These are phyloP conservation scores for Xenopus borealis DNA, from an alignment of 2,113 vertebrate genomes.

Conservation along the genomic window DNA sequence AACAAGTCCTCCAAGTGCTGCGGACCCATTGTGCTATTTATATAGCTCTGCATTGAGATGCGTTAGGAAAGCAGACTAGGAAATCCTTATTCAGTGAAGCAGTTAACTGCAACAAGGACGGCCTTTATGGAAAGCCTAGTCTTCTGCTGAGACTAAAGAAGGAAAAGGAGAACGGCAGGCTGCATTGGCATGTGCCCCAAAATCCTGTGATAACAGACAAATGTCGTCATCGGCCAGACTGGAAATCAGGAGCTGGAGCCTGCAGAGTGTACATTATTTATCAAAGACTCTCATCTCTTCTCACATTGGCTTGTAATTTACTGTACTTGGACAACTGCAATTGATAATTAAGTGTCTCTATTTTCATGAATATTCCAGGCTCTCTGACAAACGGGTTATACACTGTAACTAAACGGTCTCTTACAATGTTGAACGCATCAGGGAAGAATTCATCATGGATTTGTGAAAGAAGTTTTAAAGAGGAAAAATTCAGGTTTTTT, in stretches of 20 bases:
- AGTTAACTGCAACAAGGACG: no score
- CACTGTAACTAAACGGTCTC: slow-evolving; percentile 1
- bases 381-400: background rate
- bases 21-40: no score
- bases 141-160: background rate
- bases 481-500: no score
- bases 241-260: slow-evolving; percentile 26
- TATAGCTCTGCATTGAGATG: no score
- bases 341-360: slow-evolving; percentile 12
- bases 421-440: background rate
- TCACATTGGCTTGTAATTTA: slow-evolving; percentile 11
- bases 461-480: no score
- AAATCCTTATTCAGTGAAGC: no score
- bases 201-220: slow-evolving; percentile 8
- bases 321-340: slow-evolving; percentile 13
- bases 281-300: background rate
- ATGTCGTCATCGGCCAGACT: slow-evolving; percentile 19
- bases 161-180: background rate
- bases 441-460: no score
- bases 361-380: slow-evolving; percentile 23
- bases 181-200: background rate
- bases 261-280: slow-evolving; percentile 33
- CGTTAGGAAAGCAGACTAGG: no score
- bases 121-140: no score
- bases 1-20: no score